Evolutionary conservation across 2,888 invertebrate genomes (phyloP).

Genomic region (Norana najaformis): DNA sequence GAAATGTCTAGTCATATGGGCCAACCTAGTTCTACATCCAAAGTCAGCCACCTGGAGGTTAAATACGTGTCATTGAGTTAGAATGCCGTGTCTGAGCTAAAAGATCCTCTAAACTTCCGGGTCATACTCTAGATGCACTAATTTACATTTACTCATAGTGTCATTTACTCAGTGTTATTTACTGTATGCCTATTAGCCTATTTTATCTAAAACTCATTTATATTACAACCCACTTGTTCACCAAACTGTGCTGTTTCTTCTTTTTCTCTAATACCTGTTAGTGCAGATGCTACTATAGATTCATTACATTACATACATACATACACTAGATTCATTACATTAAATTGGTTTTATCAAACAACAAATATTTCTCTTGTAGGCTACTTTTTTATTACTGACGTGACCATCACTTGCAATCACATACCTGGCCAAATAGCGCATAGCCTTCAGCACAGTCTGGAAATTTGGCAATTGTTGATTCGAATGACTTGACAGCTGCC

Average conservation of each 20-base stretch:
- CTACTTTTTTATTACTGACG: neutral
- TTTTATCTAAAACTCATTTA: neutral
- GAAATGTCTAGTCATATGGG: neutral
- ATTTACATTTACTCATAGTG: neutral
- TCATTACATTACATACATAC: too few relatives aligned
- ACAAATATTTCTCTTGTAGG: neutral
- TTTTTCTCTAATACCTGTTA: neutral
- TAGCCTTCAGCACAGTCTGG: conserved; percentile 84
- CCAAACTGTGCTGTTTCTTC: neutral
- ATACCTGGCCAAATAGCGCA: conserved; percentile 82
- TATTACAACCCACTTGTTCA: neutral
- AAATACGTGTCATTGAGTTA: neutral
- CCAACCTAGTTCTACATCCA: neutral
- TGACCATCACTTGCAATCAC: neutral
- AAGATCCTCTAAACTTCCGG: too few relatives aligned
- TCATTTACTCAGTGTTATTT: neutral
- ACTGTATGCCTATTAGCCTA: neutral
- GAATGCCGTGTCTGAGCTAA: neutral
- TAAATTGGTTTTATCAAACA: neutral
- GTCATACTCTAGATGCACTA: too few relatives aligned
- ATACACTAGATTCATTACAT: too few relatives aligned
- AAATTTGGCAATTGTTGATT: conserved; percentile 76
- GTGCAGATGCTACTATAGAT: too few relatives aligned
- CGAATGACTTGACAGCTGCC: conserved; percentile 70
- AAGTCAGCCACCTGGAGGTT: too few relatives aligned